phyloP scores from a whole-genome alignment of 1,140 invertebrate species.

The Drosophila ercepeae region DNA sequence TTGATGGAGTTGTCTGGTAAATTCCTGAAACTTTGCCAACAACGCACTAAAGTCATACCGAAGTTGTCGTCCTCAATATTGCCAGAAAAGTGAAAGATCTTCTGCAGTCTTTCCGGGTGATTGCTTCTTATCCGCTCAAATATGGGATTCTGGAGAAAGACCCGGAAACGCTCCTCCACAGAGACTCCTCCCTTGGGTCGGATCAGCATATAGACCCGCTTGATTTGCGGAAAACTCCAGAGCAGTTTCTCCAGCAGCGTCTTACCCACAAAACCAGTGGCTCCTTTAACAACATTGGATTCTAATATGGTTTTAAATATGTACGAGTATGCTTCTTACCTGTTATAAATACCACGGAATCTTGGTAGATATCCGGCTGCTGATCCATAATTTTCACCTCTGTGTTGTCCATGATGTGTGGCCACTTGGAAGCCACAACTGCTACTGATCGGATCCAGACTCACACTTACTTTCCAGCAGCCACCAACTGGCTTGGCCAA shows the following conservation, averaged over 20 bases:
- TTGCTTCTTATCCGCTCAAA: slow-evolving; percentile 66
- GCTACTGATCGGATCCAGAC: slow-evolving; percentile 48
- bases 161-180: slow-evolving; percentile 66
- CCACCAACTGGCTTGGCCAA: slow-evolving; percentile 52
- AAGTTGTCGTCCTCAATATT: slow-evolving; percentile 81
- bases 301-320: neutral
- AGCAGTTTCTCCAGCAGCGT: slow-evolving; percentile 90
- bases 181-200: slow-evolving; percentile 85
- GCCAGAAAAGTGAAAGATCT: slow-evolving; percentile 83
- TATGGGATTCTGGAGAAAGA: slow-evolving; percentile 70
- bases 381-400: slow-evolving; percentile 15
- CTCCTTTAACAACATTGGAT: slow-evolving; percentile 35
- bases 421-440: slow-evolving; percentile 41
- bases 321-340: slow-evolving; percentile 33
- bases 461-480: slow-evolving; percentile 33
- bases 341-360: slow-evolving; percentile 79
- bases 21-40: slow-evolving; percentile 14
- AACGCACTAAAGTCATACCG: slow-evolving; percentile 38
- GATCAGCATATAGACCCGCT: slow-evolving; percentile 88
- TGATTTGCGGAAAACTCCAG: slow-evolving; percentile 87
- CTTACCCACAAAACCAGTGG: slow-evolving; percentile 86
- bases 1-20: slow-evolving; percentile 35
- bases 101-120: slow-evolving; percentile 77
- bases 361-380: slow-evolving; percentile 59
- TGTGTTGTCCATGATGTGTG: slow-evolving; percentile 33